Evolutionary conservation across 2,888 invertebrate species (phyloP).

Genomic region (Heliothis peltigera): DNA sequence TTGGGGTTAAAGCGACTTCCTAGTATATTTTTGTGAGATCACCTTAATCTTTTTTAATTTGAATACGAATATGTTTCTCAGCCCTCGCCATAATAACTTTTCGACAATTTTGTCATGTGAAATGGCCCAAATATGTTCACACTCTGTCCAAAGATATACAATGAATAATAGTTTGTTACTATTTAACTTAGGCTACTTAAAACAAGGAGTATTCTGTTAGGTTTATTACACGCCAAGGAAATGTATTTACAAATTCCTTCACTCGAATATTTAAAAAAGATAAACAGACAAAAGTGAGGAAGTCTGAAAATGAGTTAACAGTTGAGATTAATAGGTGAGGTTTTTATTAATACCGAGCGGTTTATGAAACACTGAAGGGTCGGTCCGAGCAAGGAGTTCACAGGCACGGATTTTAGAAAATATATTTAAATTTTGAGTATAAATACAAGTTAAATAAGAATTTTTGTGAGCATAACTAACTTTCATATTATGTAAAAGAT

Average conservation of each 20-base stretch:
- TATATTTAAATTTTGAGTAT: not conserved
- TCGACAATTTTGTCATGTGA: not conserved
- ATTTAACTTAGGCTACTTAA: too few species aligned
- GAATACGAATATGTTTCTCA: slow-evolving; percentile 12
- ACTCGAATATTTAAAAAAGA: slow-evolving; percentile 33
- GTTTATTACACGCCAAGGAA: not conserved
- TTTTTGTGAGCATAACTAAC: too few species aligned
- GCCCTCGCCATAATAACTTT: not conserved
- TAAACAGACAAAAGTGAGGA: slow-evolving; percentile 58
- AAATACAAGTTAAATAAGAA: not conserved
- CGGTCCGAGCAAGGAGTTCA: slow-evolving; percentile 53
- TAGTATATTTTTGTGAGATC: slow-evolving; percentile 54
- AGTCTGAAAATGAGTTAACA: slow-evolving; percentile 78
- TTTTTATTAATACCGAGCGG: slow-evolving; percentile 81
- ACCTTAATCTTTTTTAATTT: slow-evolving; percentile 54
- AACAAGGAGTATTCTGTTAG: too few species aligned
- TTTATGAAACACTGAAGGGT: slow-evolving; percentile 76
- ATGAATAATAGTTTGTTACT: too few species aligned
- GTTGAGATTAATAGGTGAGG: slow-evolving; percentile 81
- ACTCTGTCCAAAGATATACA: too few species aligned
- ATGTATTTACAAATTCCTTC: not conserved
- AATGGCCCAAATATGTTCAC: too few species aligned
- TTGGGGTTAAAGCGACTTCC: slow-evolving; percentile 69
- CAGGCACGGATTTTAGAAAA: slow-evolving; percentile 65
- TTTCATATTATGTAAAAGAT: too few species aligned